phyloP scores from a whole-genome alignment of 2,113 vertebrate genomes.

The Epinephelus fuscoguttatus region DNA sequence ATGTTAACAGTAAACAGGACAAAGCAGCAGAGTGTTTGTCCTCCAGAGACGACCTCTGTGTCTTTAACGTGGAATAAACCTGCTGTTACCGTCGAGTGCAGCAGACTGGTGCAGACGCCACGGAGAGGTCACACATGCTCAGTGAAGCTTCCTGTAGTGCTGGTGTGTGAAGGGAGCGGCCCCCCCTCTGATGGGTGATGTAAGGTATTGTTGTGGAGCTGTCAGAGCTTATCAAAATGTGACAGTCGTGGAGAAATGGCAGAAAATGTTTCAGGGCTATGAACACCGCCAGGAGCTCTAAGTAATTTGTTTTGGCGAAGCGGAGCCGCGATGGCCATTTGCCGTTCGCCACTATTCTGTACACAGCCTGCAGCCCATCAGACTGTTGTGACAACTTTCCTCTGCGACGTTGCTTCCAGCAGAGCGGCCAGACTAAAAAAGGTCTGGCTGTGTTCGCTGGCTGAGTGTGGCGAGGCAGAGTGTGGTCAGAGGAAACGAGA shows the following conservation, averaged over 20 bases:
- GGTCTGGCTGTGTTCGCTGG: background rate
- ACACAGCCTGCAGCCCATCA: constrained; percentile 30
- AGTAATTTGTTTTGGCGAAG: constrained; percentile 58
- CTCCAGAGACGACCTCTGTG: too few relatives aligned
- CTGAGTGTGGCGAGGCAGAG: background rate
- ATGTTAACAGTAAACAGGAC: background rate
- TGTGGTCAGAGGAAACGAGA: constrained; percentile 1
- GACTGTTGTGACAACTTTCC: constrained; percentile 40
- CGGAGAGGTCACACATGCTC: background rate
- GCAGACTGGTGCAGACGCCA: too few relatives aligned
- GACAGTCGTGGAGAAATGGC: constrained; percentile 40
- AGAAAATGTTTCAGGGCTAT: constrained; percentile 35
- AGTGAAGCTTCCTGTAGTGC: background rate
- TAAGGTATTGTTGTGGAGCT: constrained; percentile 35
- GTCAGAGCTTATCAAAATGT: constrained; percentile 53
- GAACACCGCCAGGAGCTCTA: constrained; percentile 35
- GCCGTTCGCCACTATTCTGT: constrained; percentile 5
- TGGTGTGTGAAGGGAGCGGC: background rate
- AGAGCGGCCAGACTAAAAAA: background rate
- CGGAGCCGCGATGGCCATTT: constrained; percentile 47
- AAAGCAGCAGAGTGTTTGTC: too few relatives aligned
- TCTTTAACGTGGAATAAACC: too few relatives aligned
- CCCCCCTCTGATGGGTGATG: background rate
- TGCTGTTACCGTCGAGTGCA: too few relatives aligned
- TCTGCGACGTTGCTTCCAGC: constrained; percentile 3